Evolutionary conservation across 2,113 vertebrate genomes (phyloP).

Genomic region (Chaenogobius annularis): DNA sequence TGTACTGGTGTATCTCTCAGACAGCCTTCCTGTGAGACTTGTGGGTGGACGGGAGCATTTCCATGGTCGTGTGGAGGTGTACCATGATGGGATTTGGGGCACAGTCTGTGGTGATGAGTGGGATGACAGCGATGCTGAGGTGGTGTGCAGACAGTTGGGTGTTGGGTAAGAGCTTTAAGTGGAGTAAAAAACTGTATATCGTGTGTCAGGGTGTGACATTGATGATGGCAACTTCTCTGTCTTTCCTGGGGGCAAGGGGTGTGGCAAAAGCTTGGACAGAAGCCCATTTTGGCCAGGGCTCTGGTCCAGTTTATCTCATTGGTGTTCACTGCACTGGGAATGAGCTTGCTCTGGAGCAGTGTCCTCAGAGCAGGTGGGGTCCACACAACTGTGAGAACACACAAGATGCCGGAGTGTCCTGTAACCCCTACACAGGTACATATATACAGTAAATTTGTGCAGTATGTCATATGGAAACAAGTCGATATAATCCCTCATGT

Average conservation of each 20-base stretch:
- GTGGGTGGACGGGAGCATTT: conserved; percentile 82
- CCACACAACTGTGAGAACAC: conserved; percentile 83
- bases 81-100: conserved; percentile 81
- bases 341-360: conserved; percentile 82
- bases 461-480: too few species aligned
- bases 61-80: conserved; percentile 85
- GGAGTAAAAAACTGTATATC: not conserved
- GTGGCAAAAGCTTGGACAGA: conserved; percentile 79
- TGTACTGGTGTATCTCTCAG: conserved; percentile 58
- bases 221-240: not conserved
- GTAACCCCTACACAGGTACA: conserved; percentile 75
- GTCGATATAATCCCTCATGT: not conserved
- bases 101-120: conserved; percentile 85
- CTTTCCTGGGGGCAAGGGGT: conserved; percentile 69
- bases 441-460: not conserved
- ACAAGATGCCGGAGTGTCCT: conserved; percentile 82
- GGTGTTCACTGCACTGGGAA: conserved; percentile 81
- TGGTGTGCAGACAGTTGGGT: conserved; percentile 84
- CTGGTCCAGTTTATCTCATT: conserved; percentile 80
- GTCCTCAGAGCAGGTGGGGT: conserved; percentile 80
- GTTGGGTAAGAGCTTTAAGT: conserved; percentile 73
- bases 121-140: conserved; percentile 85
- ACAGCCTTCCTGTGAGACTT: conserved; percentile 78
- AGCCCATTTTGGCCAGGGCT: conserved; percentile 78
- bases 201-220: not conserved